A percentile compares a stretch with the other conserved stretches of the same genome.
Evolutionary conservation across 92 coral and sea anemone genomes (phyloP).

Genomic region (Phenganax stokvisi): DNA sequence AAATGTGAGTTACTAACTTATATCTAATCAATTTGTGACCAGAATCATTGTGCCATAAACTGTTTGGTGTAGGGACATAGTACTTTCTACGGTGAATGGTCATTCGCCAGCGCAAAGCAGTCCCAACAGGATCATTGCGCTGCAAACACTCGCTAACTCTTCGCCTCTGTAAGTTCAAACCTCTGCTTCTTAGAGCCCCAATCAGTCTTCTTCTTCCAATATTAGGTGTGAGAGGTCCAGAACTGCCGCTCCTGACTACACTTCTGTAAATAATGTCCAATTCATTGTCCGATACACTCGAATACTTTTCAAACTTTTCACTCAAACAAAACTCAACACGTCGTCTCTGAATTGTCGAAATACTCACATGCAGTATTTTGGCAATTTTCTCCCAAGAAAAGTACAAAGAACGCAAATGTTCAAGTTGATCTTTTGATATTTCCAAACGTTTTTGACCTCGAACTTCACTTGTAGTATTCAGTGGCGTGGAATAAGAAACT

Average conservation of each 20-base stretch:
- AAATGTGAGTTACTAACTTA: slow-evolving; percentile 54
- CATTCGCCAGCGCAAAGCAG: slow-evolving; percentile 62
- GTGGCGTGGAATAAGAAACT: slow-evolving; percentile 40
- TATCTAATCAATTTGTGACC: slow-evolving; percentile 50
- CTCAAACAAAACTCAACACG: slow-evolving; percentile 47
- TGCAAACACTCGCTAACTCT: slow-evolving; percentile 56
- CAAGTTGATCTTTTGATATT: slow-evolving; percentile 49
- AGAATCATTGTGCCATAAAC: slow-evolving; percentile 53
- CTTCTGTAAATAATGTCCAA: slow-evolving; percentile 45
- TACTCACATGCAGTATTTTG: slow-evolving; percentile 47
- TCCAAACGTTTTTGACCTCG: slow-evolving; percentile 54
- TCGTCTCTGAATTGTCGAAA: slow-evolving; percentile 49
- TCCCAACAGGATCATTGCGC: slow-evolving; percentile 54
- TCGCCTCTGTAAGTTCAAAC: slow-evolving; percentile 50
- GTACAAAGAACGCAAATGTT: slow-evolving; percentile 51
- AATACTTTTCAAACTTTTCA: slow-evolving; percentile 45
- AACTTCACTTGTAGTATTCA: slow-evolving; percentile 33
- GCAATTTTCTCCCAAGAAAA: slow-evolving; percentile 59
- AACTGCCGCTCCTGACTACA: slow-evolving; percentile 34
- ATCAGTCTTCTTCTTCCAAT: slow-evolving; percentile 57
- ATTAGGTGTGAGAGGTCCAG: slow-evolving; percentile 51
- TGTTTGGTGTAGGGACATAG: slow-evolving; percentile 52
- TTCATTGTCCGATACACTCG: slow-evolving; percentile 47
- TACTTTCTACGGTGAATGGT: slow-evolving; percentile 52
- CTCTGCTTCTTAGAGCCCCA: slow-evolving; percentile 54